Base-by-base conservation (phyloP, 2,113 vertebrate genomes). In the Lathamus discolor region DNA sequence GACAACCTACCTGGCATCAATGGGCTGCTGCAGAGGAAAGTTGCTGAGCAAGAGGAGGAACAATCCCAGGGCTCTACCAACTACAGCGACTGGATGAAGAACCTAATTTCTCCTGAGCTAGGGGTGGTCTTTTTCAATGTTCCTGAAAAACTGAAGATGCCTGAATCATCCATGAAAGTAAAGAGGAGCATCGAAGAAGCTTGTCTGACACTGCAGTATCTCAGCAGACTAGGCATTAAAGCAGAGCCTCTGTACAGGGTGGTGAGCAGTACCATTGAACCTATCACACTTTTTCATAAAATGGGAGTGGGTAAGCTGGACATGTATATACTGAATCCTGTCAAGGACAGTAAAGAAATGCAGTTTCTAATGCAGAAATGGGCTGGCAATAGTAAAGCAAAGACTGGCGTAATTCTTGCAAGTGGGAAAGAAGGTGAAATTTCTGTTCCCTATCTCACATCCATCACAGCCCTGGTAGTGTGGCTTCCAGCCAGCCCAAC, bases 261-360 rank as follows among this genome's bases (percentile, higher is more conserved):
- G 31, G 98, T 99, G 88, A 99, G 99, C 97, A 99, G 98, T 97
- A 99, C 99, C 69, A 98, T 99, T 11, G 99, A 99, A 81, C 99
- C 99, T 0, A 98, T 99, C 96, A 99, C 99, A 0, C 98, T 99
- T 28, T 99, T 99, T 97, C 99, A 99, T 97, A 99, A 99, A 94
- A 98, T 99, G 92, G 99, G 99, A 14, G 99, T 99, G 83, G 99
- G 99, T 20, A 99, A 98, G 84, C 96, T 99, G 95, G 99, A 99
- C 96, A 99, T 99, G 99, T 99, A 99, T 19, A 91, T 99, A 68
- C 97, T 99, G 86, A 99, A 99, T 88, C 99, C 99, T 17, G 99
- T 99, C 37, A 99, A 99, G 85, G 99, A 99, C 94, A 99, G 99
- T 97, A 99, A 99, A 95, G 99, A 99, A 97, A 99, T 99, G 99